A percentile compares a stretch with the other conserved stretches of the same genome.
These are phyloP conservation scores for Hypanus sabinus DNA, from an alignment of 2,113 vertebrate species.

Conservation along the genomic window DNA sequence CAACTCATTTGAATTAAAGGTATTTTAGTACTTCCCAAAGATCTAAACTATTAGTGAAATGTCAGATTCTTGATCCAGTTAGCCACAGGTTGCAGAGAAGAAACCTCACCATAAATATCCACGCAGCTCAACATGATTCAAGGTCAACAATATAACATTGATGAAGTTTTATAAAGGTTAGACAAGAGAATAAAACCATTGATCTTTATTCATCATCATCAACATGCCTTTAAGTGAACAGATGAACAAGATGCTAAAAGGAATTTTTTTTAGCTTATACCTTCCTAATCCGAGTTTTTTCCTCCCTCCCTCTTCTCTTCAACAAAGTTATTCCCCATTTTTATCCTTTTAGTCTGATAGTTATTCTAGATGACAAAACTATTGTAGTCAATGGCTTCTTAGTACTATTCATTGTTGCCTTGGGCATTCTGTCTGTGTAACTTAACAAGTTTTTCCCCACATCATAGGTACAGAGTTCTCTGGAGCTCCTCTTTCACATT, in stretches of 20 bases:
- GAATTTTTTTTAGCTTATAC: neutral
- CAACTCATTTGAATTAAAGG: neutral
- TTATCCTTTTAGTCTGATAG: neutral
- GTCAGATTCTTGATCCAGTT: neutral
- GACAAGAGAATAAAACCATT: neutral
- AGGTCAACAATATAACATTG: neutral
- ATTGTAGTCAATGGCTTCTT: neutral
- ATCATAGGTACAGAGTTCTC: neutral
- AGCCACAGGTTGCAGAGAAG: neutral
- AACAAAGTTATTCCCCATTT: neutral
- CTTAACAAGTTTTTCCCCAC: neutral
- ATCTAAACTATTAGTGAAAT: neutral
- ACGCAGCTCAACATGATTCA: neutral
- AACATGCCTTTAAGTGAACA: too few species aligned
- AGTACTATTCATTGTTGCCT: neutral
- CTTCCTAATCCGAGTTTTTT: neutral
- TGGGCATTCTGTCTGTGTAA: neutral
- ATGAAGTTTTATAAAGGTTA: neutral
- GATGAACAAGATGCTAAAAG: neutral
- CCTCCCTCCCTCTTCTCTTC: neutral
- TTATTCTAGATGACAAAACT: neutral
- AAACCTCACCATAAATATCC: neutral
- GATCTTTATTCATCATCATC: neutral
- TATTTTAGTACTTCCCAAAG: neutral
- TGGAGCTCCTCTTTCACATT: neutral